Base-by-base conservation (phyloP, 2,113 vertebrate species). In the Menidia beryllina region DNA sequence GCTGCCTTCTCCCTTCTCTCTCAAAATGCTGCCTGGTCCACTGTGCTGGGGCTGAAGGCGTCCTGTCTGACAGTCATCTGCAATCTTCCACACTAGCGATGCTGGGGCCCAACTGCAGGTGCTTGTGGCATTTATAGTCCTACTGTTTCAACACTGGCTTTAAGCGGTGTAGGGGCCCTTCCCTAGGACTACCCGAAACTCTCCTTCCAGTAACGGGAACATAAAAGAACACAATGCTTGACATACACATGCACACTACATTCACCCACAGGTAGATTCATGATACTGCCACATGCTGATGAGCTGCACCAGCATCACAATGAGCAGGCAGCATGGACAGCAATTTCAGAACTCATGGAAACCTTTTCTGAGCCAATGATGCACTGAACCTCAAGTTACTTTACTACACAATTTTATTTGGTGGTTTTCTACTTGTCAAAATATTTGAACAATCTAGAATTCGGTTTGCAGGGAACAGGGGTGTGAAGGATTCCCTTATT, bases 11-110 rank as follows among this genome's bases (percentile, higher is more conserved):
- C 94, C 95, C 94, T 80, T 91, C 94, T 96, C 93, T 95, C 91
- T 95, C 79, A 92, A 95, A 94, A 94, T 90, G 95, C 96, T 97
- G 96, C 94, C 96, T 96, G 94, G 95, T 97, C 96, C 96, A 96
- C 92, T 96, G 94, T 94, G 94, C 95, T 96, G 92, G 94, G 92
- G 95, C 94, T 77, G 95, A 94, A 93, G 91, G 90, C 94, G 94
- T 95, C 84, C 96, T 97, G 96, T 96, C 96, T 98, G 95, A 97
- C 66, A 93, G 90, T 79, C 94, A 94, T 91, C 92, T 96, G 93
- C 92, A 95, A 95, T 96, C 94, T 93, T 96, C 94, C 95, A 95
- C 92, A 95, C 86, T 94, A 95, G 89, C 91, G 94, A 95, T 50
- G 92, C 93, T 94, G 93, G 87, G 92, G 81, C 78, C 72, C 77